Conservation (phyloP, 2,888 invertebrate genomes). For the Hoplodrina blanda region DNA sequence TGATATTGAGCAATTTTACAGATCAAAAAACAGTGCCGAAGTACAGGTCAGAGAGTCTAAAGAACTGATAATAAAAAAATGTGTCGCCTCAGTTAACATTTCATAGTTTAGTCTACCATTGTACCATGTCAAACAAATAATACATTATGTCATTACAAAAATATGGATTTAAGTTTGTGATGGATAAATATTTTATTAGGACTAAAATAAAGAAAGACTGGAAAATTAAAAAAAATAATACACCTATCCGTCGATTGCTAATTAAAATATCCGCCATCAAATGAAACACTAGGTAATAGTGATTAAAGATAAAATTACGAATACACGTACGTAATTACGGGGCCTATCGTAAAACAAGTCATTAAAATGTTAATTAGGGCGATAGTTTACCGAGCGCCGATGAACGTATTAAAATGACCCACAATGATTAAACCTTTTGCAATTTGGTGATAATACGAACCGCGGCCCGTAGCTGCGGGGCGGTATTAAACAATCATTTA, state of each 20-base stretch:
- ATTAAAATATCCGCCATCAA: conserved; percentile 16
- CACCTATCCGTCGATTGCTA: not conserved
- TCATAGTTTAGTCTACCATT: too few relatives aligned
- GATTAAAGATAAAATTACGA: conserved; percentile 43
- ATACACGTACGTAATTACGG: conserved; percentile 65
- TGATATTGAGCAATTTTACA: too few relatives aligned
- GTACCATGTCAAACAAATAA: too few relatives aligned
- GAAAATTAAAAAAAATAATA: not conserved
- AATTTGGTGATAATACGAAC: conserved; percentile 49
- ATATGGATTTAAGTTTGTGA: too few relatives aligned
- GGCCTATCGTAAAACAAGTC: conserved; percentile 68
- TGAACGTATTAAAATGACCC: conserved; percentile 59
- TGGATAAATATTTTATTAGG: too few relatives aligned
- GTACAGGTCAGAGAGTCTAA: too few relatives aligned
- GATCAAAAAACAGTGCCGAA: too few relatives aligned
- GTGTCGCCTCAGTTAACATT: too few relatives aligned
- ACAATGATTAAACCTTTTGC: conserved; percentile 59
- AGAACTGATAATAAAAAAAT: too few relatives aligned
- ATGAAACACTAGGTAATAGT: conserved; percentile 21
- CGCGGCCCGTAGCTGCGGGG: not conserved
- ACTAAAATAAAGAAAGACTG: not conserved
- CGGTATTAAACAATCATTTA: conserved; percentile 35
- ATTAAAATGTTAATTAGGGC: conserved; percentile 72
- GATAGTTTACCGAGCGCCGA: conserved; percentile 64
- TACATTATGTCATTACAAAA: too few relatives aligned